Evolutionary conservation across 2,888 invertebrate genomes (phyloP).

Genomic region (Drosophila hamatofila): DNA sequence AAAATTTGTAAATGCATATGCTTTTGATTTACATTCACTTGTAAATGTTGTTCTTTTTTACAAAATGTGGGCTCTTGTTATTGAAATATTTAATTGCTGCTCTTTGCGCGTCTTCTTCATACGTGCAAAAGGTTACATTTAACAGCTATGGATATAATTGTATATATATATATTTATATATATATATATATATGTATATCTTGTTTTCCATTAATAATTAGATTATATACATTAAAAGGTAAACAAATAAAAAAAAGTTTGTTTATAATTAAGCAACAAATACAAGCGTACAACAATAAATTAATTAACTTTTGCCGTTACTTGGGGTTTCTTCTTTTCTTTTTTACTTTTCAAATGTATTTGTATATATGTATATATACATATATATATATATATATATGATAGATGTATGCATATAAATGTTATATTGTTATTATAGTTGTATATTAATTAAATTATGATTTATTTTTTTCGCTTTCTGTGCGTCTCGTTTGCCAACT

Average conservation of each 20-base stretch:
- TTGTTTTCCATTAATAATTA: constrained; percentile 45
- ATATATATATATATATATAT: constrained; percentile 14
- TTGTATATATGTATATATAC: constrained; percentile 1
- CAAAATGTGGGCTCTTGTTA: constrained; percentile 30
- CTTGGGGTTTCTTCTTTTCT: constrained; percentile 48
- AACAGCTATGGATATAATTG: constrained; percentile 33
- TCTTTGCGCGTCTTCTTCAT: constrained; percentile 36
- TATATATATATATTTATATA: constrained; percentile 20
- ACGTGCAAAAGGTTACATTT: constrained; percentile 41
- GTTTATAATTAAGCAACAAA: constrained; percentile 78
- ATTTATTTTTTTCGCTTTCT: constrained; percentile 31
- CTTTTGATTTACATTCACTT: constrained; percentile 41
- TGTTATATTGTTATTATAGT: constrained; percentile 36
- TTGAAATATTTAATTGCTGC: constrained; percentile 32
- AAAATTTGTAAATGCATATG: constrained; percentile 65
- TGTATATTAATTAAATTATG: constrained; percentile 35
- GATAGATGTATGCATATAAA: constrained; percentile 43
- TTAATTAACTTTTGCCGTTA: constrained; percentile 74
- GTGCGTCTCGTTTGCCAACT: constrained; percentile 48
- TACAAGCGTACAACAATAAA: constrained; percentile 78
- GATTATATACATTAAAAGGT: constrained; percentile 62
- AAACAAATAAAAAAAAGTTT: constrained; percentile 62
- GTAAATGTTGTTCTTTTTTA: constrained; percentile 42
- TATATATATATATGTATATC: constrained; percentile 23
- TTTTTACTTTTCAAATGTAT: constrained; percentile 28